phyloP scores from a whole-genome alignment of 2,113 vertebrate genomes.

The Microtus pennsylvanicus region DNA sequence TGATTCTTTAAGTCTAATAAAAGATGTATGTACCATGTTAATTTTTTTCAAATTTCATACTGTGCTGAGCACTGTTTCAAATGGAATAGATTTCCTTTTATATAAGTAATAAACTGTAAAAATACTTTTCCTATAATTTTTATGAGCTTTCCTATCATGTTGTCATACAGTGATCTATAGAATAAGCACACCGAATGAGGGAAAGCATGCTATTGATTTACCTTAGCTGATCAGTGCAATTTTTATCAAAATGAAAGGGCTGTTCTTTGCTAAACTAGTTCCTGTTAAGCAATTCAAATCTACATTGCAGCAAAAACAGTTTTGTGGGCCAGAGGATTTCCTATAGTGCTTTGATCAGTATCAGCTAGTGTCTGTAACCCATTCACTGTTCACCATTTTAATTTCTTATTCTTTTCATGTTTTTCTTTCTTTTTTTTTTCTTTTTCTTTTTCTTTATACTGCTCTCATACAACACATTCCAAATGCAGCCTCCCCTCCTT shows the following conservation, averaged over 20 bases:
- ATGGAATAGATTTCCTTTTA: neutral
- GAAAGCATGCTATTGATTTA: neutral
- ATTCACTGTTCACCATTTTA: neutral
- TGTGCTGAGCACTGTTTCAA: neutral
- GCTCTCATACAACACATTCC: neutral
- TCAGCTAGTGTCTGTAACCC: neutral
- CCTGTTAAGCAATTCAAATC: neutral
- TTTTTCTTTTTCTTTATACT: neutral
- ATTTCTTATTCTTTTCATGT: neutral
- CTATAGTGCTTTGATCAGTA: neutral
- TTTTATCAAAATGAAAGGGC: conserved; percentile 23
- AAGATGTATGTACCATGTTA: neutral
- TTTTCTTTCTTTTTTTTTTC: neutral
- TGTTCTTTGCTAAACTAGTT: neutral
- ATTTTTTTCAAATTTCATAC: neutral
- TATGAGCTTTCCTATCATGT: neutral
- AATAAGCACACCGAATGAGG: neutral
- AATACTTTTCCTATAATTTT: neutral
- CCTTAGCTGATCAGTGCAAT: neutral
- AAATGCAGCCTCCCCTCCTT: neutral
- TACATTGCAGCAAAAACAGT: neutral
- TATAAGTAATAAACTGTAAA: conserved; percentile 21
- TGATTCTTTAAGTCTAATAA: neutral
- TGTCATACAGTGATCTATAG: neutral
- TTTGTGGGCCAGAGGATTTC: neutral